These are phyloP conservation scores for Otus scops DNA, from an alignment of 2,797 vertebrate genomes.

Conservation along the genomic window DNA sequence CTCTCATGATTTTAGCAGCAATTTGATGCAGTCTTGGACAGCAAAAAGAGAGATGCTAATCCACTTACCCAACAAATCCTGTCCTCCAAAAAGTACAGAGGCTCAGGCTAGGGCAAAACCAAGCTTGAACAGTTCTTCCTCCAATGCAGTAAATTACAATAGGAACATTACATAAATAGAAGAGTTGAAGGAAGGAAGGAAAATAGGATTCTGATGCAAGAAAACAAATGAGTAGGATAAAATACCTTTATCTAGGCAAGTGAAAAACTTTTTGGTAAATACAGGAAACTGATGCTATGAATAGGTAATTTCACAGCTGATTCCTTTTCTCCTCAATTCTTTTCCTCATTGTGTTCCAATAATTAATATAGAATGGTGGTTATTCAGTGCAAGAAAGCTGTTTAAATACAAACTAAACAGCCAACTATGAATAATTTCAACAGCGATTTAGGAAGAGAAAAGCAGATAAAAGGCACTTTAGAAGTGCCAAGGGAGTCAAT, in stretches of 20 bases:
- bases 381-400: background rate
- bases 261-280: conserved; percentile 25
- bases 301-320: background rate
- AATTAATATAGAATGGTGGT: background rate
- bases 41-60: conserved; percentile 53
- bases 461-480: background rate
- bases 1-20: conserved; percentile 47
- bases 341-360: background rate
- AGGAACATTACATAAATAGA: conserved; percentile 1
- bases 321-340: background rate
- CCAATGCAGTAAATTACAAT: background rate
- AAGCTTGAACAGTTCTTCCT: conserved; percentile 7
- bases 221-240: background rate
- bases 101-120: background rate
- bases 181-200: background rate
- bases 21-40: conserved; percentile 14
- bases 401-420: background rate
- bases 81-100: conserved; percentile 13
- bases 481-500: background rate
- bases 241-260: background rate
- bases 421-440: background rate
- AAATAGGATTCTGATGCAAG: background rate
- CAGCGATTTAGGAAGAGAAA: background rate
- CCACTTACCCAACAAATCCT: conserved; percentile 24
- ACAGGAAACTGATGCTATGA: background rate